Percentiles rank a stretch among this genome's conserved stretches.
phyloP scores from a whole-genome alignment of 2,797 vertebrate species.

The Sciurus carolinensis region DNA sequence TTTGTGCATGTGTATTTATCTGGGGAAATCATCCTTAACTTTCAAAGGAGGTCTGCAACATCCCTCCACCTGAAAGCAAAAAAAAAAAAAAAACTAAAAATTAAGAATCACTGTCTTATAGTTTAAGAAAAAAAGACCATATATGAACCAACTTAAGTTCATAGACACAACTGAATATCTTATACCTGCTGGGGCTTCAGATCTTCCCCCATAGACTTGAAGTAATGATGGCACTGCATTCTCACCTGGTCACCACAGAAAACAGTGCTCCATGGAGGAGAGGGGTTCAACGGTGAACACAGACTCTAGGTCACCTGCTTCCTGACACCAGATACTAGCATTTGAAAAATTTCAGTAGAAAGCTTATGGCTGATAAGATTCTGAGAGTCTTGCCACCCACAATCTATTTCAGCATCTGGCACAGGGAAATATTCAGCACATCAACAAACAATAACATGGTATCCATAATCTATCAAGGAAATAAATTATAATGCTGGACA shows the following conservation, averaged over 20 bases:
- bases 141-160: background rate
- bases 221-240: conserved; percentile 76
- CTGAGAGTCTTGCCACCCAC: background rate
- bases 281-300: conserved; percentile 11
- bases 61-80: no score
- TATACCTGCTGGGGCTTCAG: background rate
- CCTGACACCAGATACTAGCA: conserved; percentile 38
- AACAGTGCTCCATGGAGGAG: background rate
- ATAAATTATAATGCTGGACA: background rate
- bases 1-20: background rate
- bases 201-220: conserved; percentile 71
- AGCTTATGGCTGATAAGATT: background rate
- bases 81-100: background rate
- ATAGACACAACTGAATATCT: background rate
- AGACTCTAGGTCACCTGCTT: conserved; percentile 50
- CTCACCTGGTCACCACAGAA: conserved; percentile 70
- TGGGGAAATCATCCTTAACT: background rate
- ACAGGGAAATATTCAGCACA: background rate
- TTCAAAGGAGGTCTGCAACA: background rate
- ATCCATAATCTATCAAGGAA: background rate
- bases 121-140: background rate
- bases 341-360: conserved; percentile 66
- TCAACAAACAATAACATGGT: background rate
- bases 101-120: background rate
- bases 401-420: background rate